Percentiles rank a stretch among this genome's conserved stretches.
Evolutionary conservation across 2,113 vertebrate species (phyloP).

Genomic region (Rhinoderma darwinii): DNA sequence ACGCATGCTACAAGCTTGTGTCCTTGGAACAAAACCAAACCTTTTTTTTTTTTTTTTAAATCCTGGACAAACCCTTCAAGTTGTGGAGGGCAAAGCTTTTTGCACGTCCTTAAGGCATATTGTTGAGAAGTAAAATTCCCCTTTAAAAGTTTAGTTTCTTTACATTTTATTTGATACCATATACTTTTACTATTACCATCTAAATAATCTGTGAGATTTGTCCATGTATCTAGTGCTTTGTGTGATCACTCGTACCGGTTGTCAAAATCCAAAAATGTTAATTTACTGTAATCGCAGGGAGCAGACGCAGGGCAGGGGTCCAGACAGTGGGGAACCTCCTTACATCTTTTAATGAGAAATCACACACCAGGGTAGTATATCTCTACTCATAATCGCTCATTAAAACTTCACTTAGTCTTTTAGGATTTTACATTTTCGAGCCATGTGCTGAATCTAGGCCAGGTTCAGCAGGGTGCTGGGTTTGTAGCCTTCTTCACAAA

Average conservation of each 20-base stretch:
- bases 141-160: no score
- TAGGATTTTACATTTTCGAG: constrained; percentile 4
- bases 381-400: constrained; percentile 7
- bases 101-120: no score
- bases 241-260: background rate
- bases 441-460: background rate
- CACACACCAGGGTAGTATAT: background rate
- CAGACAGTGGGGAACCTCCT: background rate
- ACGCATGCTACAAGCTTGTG: no score
- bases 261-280: constrained; percentile 4
- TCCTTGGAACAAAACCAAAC: no score
- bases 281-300: background rate
- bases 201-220: background rate
- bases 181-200: no score
- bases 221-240: background rate
- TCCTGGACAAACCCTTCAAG: no score
- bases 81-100: no score
- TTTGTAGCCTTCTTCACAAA: background rate
- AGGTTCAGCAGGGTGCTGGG: constrained; percentile 21
- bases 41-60: no score
- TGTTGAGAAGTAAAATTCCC: no score
- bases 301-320: background rate
- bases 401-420: constrained; percentile 27
- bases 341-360: constrained; percentile 47
- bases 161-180: no score